Evolutionary conservation across 2,888 invertebrate genomes (phyloP).

Genomic region (Cacoxenus indagator): DNA sequence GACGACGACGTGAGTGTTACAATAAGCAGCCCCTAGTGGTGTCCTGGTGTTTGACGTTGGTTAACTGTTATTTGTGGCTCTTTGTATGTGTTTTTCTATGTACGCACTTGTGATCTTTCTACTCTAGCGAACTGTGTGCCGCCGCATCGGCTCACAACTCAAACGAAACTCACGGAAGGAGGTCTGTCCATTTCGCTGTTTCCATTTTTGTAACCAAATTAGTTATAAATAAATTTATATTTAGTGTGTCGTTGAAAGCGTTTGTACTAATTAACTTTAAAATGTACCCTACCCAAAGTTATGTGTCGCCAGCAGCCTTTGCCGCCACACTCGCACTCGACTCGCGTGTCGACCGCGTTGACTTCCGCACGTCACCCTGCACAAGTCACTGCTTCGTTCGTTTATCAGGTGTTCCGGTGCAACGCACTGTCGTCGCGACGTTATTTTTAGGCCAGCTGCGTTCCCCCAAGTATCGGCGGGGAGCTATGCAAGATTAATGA

Average conservation of each 20-base stretch:
- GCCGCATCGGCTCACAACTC: background rate
- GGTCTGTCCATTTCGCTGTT: background rate
- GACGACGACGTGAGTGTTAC: background rate
- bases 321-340: background rate
- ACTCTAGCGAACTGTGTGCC: background rate
- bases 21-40: background rate
- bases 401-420: constrained; percentile 2
- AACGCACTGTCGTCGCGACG: background rate
- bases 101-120: constrained; percentile 14
- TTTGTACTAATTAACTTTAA: constrained; percentile 5
- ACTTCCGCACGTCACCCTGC: background rate
- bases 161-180: background rate
- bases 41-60: background rate
- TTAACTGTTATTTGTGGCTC: background rate
- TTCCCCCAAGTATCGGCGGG: background rate
- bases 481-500: constrained; percentile 6
- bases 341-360: background rate
- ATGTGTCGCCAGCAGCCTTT: background rate
- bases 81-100: background rate
- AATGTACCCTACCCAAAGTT: background rate
- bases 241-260: constrained; percentile 11
- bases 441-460: background rate
- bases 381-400: background rate
- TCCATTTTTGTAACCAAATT: constrained; percentile 8
- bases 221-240: constrained; percentile 20